Evolutionary conservation across 2,888 invertebrate species (phyloP).

Genomic region (Apamea anceps): DNA sequence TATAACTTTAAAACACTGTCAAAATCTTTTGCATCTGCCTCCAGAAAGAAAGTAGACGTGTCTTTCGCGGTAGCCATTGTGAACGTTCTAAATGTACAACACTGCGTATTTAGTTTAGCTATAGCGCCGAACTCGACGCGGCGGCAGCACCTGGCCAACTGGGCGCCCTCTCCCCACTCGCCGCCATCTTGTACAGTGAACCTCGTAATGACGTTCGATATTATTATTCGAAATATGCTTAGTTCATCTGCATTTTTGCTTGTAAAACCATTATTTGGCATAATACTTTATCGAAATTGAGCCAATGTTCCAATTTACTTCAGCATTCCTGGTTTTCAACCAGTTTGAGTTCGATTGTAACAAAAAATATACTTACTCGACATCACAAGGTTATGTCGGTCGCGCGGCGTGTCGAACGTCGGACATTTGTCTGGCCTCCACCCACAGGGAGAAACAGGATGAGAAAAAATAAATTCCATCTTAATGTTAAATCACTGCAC

Average conservation of each 20-base stretch:
- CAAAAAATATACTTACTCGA: conserved; percentile 87
- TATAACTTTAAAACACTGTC: conserved; percentile 97
- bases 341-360: conserved; percentile 67
- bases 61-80: conserved; percentile 96
- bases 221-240: conserved; percentile 84
- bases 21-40: conserved; percentile 96
- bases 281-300: conserved; percentile 53
- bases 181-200: conserved; percentile 88
- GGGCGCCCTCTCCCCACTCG: conserved; percentile 90
- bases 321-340: conserved; percentile 55
- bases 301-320: conserved; percentile 45
- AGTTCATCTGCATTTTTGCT: conserved; percentile 73
- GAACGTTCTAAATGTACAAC: conserved; percentile 91
- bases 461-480: conserved; percentile 82
- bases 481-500: conserved; percentile 79
- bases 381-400: conserved; percentile 89
- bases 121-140: conserved; percentile 91
- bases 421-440: conserved; percentile 88
- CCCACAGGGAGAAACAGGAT: conserved; percentile 86
- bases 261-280: conserved; percentile 62
- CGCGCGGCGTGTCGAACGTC: conserved; percentile 86
- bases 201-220: conserved; percentile 89
- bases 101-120: conserved; percentile 90
- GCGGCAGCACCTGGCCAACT: conserved; percentile 91
- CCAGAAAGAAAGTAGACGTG: conserved; percentile 98